phyloP scores from a whole-genome alignment of 2,797 vertebrate species.

The Pseudochirops cupreus region DNA sequence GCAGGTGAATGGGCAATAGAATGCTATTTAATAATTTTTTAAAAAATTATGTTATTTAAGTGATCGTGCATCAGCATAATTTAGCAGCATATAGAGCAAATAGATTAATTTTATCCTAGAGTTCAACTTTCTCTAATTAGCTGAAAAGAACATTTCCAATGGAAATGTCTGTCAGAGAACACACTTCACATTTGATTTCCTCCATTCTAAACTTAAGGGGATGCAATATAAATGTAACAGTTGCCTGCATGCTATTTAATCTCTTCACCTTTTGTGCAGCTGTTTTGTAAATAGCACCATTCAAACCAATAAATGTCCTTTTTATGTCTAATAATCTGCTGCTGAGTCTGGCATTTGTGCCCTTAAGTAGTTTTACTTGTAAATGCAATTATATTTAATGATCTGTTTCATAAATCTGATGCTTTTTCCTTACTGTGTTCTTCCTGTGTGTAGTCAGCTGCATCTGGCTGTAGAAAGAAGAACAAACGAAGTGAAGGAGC shows the following conservation, averaged over 20 bases:
- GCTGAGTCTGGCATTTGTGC: background rate
- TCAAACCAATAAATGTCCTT: background rate
- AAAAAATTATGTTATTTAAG: background rate
- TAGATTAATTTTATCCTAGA: background rate
- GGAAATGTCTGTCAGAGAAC: background rate
- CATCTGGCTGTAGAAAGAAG: constrained; percentile 27
- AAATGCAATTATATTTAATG: constrained; percentile 65
- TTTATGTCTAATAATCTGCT: background rate
- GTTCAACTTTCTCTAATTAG: constrained; percentile 25
- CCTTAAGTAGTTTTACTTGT: constrained; percentile 13
- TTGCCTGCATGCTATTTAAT: background rate
- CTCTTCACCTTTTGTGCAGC: background rate
- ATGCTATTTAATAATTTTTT: background rate
- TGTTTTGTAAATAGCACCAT: background rate
- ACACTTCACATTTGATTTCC: background rate
- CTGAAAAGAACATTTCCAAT: background rate
- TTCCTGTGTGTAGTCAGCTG: background rate
- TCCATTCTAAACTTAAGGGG: background rate
- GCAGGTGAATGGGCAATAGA: no score
- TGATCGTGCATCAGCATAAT: background rate
- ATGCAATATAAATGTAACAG: background rate
- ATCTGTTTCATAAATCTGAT: constrained; percentile 55
- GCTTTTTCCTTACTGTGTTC: constrained; percentile 36
- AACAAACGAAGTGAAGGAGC: background rate
- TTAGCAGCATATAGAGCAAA: constrained; percentile 3